Conservation (phyloP, 1,140 invertebrate species). For the Zaprionus ornatus region DNA sequence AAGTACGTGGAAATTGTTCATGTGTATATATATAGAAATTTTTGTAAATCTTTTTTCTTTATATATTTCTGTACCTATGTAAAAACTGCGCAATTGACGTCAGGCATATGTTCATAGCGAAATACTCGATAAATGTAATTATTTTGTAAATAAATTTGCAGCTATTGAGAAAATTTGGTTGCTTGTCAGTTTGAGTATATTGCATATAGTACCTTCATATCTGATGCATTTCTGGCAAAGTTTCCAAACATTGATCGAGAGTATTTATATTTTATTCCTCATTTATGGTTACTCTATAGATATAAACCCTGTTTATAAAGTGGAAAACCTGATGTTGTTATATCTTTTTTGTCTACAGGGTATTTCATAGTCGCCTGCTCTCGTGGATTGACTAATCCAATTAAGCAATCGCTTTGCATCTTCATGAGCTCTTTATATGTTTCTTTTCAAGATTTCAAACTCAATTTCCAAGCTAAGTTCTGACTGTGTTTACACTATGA, state of each 20-base stretch:
- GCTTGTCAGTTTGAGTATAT: not conserved
- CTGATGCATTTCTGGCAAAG: not conserved
- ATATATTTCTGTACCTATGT: not conserved
- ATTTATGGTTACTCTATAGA: not conserved
- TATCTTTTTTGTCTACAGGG: not conserved
- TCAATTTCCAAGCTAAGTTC: constrained; percentile 23
- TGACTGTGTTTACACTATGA: constrained; percentile 22
- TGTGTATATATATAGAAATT: not conserved
- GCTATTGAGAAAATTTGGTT: not conserved
- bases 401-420: not conserved
- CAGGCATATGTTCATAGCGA: not conserved
- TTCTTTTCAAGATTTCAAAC: not conserved
- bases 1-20: not conserved
- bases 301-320: not conserved
- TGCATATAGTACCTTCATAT: not conserved
- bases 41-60: constrained; percentile 11
- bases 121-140: constrained; percentile 10
- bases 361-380: not conserved
- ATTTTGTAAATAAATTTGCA: constrained; percentile 1
- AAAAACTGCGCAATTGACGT: constrained; percentile 36
- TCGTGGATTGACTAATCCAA: not conserved
- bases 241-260: not conserved
- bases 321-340: not conserved
- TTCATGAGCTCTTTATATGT: not conserved
- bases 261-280: not conserved